Conservation (phyloP, 2,797 vertebrate species). For the Gymnopithys bicolor region DNA sequence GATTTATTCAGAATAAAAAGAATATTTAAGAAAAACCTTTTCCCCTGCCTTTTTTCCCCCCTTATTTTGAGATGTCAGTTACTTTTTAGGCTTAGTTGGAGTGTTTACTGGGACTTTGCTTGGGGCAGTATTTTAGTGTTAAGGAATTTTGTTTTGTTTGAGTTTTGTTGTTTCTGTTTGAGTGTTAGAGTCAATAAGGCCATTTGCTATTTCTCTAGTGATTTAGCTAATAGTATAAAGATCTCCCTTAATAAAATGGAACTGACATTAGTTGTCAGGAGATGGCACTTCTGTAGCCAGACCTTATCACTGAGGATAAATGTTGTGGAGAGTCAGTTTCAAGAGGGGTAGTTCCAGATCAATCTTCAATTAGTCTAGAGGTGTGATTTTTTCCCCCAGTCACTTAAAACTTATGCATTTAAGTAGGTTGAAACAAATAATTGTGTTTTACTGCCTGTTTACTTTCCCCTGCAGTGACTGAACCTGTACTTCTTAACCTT, state of each 20-base stretch:
- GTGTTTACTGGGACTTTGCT: neutral
- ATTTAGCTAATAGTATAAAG: neutral
- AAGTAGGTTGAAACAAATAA: conserved; percentile 18
- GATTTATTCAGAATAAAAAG: neutral
- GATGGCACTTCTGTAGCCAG: neutral
- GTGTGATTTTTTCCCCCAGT: rapidly evolving
- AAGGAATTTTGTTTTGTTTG: neutral
- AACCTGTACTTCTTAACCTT: conserved; percentile 22
- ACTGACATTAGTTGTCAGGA: neutral
- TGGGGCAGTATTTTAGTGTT: neutral
- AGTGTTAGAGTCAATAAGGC: neutral
- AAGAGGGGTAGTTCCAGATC: neutral
- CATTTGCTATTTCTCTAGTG: neutral
- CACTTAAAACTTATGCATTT: conserved; percentile 2
- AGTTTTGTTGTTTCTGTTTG: neutral
- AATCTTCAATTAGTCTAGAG: neutral
- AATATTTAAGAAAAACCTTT: neutral
- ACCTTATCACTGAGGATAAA: neutral
- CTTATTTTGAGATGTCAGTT: neutral
- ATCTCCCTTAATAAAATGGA: neutral
- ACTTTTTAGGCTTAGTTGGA: neutral
- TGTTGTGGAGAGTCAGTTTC: neutral
- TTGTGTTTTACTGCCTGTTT: conserved; percentile 49
- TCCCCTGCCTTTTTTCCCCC: neutral
- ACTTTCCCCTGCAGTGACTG: conserved; percentile 37